These are phyloP conservation scores for Melanotaenia nigrans DNA, from an alignment of 2,797 vertebrate genomes.

Conservation along the genomic window DNA sequence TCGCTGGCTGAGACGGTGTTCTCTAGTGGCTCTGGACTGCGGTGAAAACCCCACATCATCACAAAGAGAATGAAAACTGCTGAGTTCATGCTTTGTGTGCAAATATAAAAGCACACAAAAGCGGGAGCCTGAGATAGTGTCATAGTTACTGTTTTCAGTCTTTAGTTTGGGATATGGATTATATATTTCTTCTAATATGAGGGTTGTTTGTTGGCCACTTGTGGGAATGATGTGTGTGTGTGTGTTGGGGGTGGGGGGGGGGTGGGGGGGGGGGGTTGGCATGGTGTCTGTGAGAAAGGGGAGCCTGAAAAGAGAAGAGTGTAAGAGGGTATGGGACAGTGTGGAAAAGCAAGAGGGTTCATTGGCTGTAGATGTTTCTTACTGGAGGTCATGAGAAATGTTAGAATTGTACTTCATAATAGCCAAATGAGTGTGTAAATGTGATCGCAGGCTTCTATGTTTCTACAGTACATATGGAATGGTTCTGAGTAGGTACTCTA, in stretches of 20 bases:
- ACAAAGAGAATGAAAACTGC: constrained; percentile 73
- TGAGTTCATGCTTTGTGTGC: constrained; percentile 77
- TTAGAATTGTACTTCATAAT: constrained; percentile 42
- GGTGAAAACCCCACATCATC: constrained; percentile 65
- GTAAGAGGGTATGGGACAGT: constrained; percentile 48
- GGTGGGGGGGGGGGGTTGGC: background rate
- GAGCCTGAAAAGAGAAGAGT: constrained; percentile 41
- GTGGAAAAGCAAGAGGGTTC: constrained; percentile 50
- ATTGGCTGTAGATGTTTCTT: constrained; percentile 52
- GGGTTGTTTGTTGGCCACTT: constrained; percentile 66
- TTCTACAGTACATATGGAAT: constrained; percentile 23
- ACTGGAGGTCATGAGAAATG: constrained; percentile 75
- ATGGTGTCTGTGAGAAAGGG: constrained; percentile 75
- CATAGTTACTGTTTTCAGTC: constrained; percentile 66
- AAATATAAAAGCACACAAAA: constrained; percentile 78
- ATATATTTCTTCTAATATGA: constrained; percentile 65
- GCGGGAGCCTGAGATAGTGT: constrained; percentile 71
- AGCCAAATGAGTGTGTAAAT: constrained; percentile 25
- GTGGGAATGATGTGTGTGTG: constrained; percentile 16
- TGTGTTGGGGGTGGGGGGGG: background rate
- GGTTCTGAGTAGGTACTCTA: constrained; percentile 28
- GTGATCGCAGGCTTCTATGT: constrained; percentile 30
- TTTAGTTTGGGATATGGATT: constrained; percentile 66
- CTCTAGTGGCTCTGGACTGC: constrained; percentile 68
- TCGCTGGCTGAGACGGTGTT: constrained; percentile 74